Conservation (phyloP, 1,140 invertebrate species). For the Oryzaephilus surinamensis region DNA sequence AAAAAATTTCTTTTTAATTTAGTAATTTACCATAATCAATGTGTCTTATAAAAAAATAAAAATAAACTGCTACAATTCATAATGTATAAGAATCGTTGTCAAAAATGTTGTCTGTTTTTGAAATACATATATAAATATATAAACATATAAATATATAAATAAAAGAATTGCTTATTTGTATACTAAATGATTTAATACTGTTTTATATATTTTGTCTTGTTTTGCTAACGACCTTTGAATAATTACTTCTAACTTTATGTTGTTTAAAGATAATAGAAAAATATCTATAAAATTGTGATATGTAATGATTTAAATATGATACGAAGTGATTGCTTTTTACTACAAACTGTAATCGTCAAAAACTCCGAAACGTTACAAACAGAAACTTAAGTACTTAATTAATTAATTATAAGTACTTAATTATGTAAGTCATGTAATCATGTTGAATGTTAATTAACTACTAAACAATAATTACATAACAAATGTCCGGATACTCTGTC, state of each 20-base stretch:
- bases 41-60: conserved; percentile 14
- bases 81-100: conserved; percentile 13
- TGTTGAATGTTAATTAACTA: conserved; percentile 6
- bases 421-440: conserved; percentile 10
- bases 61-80: conserved; percentile 5
- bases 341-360: neutral
- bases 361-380: neutral
- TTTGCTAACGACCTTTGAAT: neutral
- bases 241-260: neutral
- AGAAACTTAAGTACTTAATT: neutral
- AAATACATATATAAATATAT: neutral
- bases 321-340: neutral
- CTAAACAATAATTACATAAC: conserved; percentile 1
- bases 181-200: neutral
- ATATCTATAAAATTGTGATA: neutral
- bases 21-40: conserved; percentile 11
- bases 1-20: conserved; percentile 8
- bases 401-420: neutral
- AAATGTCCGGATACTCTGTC: neutral
- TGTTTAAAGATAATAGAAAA: neutral
- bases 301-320: neutral
- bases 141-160: too few relatives aligned
- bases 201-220: neutral
- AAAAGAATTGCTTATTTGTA: too few relatives aligned
- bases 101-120: conserved; percentile 11